phyloP scores from a whole-genome alignment of 2,888 invertebrate species.

The Ormyrus thymus region DNA sequence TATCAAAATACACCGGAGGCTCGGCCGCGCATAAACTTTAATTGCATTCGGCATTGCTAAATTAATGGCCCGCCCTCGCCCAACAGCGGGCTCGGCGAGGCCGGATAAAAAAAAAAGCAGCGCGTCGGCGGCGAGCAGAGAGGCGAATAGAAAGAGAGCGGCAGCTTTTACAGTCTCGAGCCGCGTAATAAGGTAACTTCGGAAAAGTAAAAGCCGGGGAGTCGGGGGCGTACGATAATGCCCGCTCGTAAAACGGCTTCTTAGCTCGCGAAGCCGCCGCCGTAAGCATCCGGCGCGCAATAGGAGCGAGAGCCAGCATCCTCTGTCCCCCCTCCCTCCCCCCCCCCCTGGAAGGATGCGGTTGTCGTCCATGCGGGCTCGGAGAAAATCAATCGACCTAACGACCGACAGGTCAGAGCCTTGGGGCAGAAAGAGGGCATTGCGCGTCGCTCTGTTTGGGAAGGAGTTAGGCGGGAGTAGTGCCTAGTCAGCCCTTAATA shows the following conservation, averaged over 20 bases:
- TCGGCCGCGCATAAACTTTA: slow-evolving; percentile 28
- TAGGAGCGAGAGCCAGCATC: slow-evolving; percentile 23
- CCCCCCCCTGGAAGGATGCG: slow-evolving; percentile 56
- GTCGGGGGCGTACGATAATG: slow-evolving; percentile 30
- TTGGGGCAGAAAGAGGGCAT: slow-evolving; percentile 53
- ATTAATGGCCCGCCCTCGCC: slow-evolving; percentile 20
- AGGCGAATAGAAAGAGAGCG: neutral
- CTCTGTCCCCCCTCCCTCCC: slow-evolving; percentile 53
- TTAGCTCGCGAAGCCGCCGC: slow-evolving; percentile 16
- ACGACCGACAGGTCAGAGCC: slow-evolving; percentile 64
- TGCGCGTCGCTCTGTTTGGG: slow-evolving; percentile 35
- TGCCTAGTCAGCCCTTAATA: slow-evolving; percentile 74
- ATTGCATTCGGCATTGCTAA: slow-evolving; percentile 42
- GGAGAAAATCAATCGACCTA: slow-evolving; percentile 73
- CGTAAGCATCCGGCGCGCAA: slow-evolving; percentile 33
- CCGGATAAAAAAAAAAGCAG: no score
- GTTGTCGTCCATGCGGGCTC: slow-evolving; percentile 60
- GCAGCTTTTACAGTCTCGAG: slow-evolving; percentile 24
- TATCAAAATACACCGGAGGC: neutral
- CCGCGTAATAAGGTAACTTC: slow-evolving; percentile 50
- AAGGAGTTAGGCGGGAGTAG: slow-evolving; percentile 58
- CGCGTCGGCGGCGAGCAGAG: no score
- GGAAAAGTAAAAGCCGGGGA: slow-evolving; percentile 22
- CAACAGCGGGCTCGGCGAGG: no score
- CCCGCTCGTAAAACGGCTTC: slow-evolving; percentile 51